Evolutionary conservation across 2,113 vertebrate species (phyloP).

Genomic region (Tupaia tana): DNA sequence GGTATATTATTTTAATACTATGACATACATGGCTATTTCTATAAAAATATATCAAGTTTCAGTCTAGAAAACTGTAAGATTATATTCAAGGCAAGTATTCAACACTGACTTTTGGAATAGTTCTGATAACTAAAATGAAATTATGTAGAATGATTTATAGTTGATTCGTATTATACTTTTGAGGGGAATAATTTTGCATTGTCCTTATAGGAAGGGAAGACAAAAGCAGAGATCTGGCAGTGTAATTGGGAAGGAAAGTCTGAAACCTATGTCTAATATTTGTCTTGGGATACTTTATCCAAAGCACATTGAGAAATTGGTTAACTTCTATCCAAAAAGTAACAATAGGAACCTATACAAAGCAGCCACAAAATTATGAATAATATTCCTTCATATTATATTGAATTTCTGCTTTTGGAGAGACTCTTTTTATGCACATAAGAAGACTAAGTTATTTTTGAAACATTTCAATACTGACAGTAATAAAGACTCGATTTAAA

Average conservation of each 20-base stretch:
- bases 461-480: background rate
- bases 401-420: conserved; percentile 8
- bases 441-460: background rate
- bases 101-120: background rate
- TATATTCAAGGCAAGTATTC: conserved; percentile 25
- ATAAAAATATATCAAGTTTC: conserved; percentile 3
- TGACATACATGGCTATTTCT: background rate
- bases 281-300: background rate
- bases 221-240: background rate
- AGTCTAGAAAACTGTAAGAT: background rate
- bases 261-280: background rate
- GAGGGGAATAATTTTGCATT: background rate
- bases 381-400: background rate
- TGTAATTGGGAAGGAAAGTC: background rate
- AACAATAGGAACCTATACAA: background rate
- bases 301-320: background rate
- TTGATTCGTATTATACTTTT: background rate
- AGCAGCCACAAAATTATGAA: background rate
- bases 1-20: background rate
- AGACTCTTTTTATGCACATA: background rate
- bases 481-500: background rate
- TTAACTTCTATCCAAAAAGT: background rate
- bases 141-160: background rate
- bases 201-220: background rate
- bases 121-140: conserved; percentile 26